Evolutionary conservation across 2,888 invertebrate species (phyloP), one percentile per base, ranked within the genome.

Genomic region (Dorcus hopei): DNA sequence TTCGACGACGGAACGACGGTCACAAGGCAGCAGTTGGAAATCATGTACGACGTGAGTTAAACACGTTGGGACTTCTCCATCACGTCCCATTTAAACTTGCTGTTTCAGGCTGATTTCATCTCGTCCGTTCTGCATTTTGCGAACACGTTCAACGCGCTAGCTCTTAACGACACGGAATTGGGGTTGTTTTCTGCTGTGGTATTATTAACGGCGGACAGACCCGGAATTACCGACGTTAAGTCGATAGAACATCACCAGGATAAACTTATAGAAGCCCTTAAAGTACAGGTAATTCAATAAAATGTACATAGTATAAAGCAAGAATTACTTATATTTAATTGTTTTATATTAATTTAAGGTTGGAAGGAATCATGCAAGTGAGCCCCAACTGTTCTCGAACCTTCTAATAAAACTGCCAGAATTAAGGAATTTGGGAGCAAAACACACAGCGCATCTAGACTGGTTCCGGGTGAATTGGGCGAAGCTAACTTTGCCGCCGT

Each of bases 381-480:
- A 86, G 63, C 81, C 84, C 45, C 82, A 83, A 68, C 74, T 85
- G 50, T 83, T 84, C 70, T 80, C 83, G 19, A 82, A 78, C 63
- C 77, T 86, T 54, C 75, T 86, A 59, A 75, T 79, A 52, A 79
- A 86, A 76, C 83, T 94, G 74, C 87, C 89, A 43, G 93, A 95
- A 76, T 83, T 94, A 64, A 83, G 91, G 60, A 84, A 87, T 38
- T 83, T 97, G 54, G 94, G 96, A 38, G 82, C 83, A 47, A 89
- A 91, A 66, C 96, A 97, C 80, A 85, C 88, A 67, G 87, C 89
- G 65, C 88, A 93, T 71, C 83, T 97, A 72, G 87, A 89, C 76
- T 97, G 95, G 95, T 95, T 93, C 80, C 87, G 96, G 67, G 85
- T 88, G 71, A 88, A 91, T 80, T 96, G 95, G 95, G 85, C 86